These are phyloP conservation scores for Oegoconia quadripuncta DNA, from an alignment of 2,888 invertebrate genomes.

Conservation along the genomic window DNA sequence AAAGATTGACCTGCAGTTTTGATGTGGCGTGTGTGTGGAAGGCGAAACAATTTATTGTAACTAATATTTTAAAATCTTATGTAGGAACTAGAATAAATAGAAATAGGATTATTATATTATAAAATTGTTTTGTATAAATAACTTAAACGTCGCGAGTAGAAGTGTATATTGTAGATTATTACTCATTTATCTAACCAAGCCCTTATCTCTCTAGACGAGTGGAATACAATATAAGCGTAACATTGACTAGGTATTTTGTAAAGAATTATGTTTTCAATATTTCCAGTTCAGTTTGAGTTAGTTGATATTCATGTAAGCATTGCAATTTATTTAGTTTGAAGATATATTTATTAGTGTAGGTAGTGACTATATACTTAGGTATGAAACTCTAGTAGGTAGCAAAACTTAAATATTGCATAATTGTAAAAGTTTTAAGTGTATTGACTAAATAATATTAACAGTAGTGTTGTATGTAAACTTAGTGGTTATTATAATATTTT, in stretches of 20 bases:
- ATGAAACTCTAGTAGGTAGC: too few relatives aligned
- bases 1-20: too few relatives aligned
- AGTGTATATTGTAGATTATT: slow-evolving; percentile 8
- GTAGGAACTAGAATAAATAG: too few relatives aligned
- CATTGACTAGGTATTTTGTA: not conserved
- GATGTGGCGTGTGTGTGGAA: too few relatives aligned
- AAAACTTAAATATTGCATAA: too few relatives aligned
- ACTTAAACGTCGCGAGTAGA: too few relatives aligned
- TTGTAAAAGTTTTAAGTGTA: too few relatives aligned
- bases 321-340: slow-evolving; percentile 1
- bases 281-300: slow-evolving; percentile 34
- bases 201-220: not conserved
- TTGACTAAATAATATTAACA: not conserved
- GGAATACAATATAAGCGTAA: not conserved
- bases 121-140: too few relatives aligned
- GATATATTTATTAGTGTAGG: slow-evolving; percentile 9
- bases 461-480: not conserved
- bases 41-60: too few relatives aligned
- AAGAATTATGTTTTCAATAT: slow-evolving; percentile 4
- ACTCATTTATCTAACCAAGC: not conserved
- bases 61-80: too few relatives aligned
- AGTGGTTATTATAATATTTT: slow-evolving; percentile 18
- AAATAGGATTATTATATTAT: too few relatives aligned
- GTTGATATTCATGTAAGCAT: slow-evolving; percentile 38
- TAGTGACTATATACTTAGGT: not conserved